Evolutionary conservation across 1,140 invertebrate genomes (phyloP).

Genomic region (Anadara kagoshimensis): DNA sequence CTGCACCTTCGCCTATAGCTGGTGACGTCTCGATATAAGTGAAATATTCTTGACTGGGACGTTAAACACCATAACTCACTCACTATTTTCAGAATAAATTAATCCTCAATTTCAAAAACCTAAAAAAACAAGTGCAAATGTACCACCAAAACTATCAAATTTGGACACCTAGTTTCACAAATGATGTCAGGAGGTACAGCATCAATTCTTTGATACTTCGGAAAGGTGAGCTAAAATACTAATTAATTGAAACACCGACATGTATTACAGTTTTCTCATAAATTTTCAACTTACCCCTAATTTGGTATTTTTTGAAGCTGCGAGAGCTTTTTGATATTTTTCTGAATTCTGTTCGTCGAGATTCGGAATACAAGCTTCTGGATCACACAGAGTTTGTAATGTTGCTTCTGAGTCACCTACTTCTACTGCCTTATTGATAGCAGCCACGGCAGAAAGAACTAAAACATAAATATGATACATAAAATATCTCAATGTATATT

Average conservation of each 20-base stretch:
- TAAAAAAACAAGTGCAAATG: no score
- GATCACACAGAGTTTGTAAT: constrained; percentile 52
- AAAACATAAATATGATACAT: constrained; percentile 11
- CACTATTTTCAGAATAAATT: no score
- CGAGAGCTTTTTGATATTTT: constrained; percentile 79
- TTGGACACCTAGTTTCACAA: no score
- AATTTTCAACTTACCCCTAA: constrained; percentile 67
- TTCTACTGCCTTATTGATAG: constrained; percentile 81
- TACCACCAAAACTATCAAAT: no score
- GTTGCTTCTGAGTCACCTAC: constrained; percentile 74
- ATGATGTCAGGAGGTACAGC: no score
- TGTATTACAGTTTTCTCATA: background rate
- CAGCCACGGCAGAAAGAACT: constrained; percentile 78
- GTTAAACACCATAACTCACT: no score
- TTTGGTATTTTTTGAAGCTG: constrained; percentile 77
- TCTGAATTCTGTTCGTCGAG: constrained; percentile 76
- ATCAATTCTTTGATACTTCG: no score
- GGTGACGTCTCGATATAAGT: no score
- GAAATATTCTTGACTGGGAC: no score
- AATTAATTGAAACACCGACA: background rate
- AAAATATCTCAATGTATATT: background rate
- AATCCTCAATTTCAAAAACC: no score
- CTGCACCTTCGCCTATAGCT: no score
- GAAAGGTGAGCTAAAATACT: background rate
- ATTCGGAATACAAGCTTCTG: constrained; percentile 68